Percentiles rank a stretch among this genome's conserved stretches.
These are phyloP conservation scores for Gallinago jamesoni DNA, from an alignment of 2,113 vertebrate species.

Conservation along the genomic window DNA sequence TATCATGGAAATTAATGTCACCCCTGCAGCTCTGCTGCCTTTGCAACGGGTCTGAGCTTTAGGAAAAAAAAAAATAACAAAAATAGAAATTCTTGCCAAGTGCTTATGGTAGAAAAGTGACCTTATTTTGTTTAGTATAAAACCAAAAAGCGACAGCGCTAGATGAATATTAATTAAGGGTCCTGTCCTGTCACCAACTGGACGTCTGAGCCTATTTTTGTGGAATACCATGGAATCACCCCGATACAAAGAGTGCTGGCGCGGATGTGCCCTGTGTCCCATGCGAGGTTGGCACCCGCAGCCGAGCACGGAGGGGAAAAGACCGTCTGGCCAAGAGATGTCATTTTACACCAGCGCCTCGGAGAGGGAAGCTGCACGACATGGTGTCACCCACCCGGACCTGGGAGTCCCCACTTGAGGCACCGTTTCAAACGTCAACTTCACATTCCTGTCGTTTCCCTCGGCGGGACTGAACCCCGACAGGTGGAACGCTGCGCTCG, in stretches of 20 bases:
- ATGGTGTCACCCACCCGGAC: not conserved
- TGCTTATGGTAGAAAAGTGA: not conserved
- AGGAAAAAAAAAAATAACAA: not conserved
- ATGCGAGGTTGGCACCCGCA: not conserved
- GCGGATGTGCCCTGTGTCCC: not conserved
- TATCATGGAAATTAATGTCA: not conserved
- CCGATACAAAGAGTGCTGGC: rapidly evolving
- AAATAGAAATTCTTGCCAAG: not conserved
- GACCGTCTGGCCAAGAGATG: not conserved
- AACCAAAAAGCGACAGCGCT: not conserved
- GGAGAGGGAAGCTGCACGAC: not conserved
- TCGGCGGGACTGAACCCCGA: not conserved
- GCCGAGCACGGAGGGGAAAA: not conserved
- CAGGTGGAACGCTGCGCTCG: not conserved
- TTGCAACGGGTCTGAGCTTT: not conserved
- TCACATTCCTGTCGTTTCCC: not conserved
- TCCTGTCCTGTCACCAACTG: not conserved
- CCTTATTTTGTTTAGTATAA: not conserved
- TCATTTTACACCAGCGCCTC: not conserved
- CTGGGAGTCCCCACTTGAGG: not conserved
- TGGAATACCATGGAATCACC: not conserved
- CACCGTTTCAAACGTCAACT: not conserved
- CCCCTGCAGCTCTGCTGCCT: not conserved
- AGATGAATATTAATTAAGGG: not conserved
- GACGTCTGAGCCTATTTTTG: not conserved